These are phyloP conservation scores for Troilus luridus DNA, from an alignment of 2,888 invertebrate genomes.

Conservation along the genomic window DNA sequence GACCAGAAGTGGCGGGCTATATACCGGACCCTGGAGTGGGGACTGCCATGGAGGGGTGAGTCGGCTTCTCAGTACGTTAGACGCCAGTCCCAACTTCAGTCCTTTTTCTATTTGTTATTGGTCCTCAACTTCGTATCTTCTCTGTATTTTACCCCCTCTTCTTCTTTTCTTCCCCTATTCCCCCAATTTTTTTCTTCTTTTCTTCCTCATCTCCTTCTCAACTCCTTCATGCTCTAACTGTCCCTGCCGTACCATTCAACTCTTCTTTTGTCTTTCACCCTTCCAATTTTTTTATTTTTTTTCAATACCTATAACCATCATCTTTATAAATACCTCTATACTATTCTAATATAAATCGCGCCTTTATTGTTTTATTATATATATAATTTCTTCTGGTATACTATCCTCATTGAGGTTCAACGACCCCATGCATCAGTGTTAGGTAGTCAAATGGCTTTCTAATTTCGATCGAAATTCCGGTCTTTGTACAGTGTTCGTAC, in stretches of 20 bases:
- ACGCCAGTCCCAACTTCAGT: background rate
- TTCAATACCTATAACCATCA: no score
- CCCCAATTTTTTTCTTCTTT: background rate
- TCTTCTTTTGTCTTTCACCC: no score
- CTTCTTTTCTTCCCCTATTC: background rate
- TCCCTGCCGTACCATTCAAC: no score
- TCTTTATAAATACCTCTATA: no score
- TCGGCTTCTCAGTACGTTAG: background rate
- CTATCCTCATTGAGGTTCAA: constrained; percentile 11
- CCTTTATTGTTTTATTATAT: no score
- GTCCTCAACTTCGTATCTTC: background rate
- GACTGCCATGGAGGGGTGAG: background rate
- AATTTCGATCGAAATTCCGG: constrained; percentile 31
- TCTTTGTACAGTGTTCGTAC: background rate
- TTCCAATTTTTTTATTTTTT: background rate
- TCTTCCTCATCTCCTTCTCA: background rate
- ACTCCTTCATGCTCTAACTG: background rate
- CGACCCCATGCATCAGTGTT: constrained; percentile 21
- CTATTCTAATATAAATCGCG: no score
- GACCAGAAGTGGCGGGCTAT: constrained; percentile 44
- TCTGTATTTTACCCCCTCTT: background rate
- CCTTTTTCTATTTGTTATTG: background rate
- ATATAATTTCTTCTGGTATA: no score
- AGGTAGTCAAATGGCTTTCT: background rate
- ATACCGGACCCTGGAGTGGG: constrained; percentile 56